Percentiles rank a stretch among this genome's conserved stretches.
phyloP scores from a whole-genome alignment of 2,797 vertebrate genomes.

The Clangula hyemalis region DNA sequence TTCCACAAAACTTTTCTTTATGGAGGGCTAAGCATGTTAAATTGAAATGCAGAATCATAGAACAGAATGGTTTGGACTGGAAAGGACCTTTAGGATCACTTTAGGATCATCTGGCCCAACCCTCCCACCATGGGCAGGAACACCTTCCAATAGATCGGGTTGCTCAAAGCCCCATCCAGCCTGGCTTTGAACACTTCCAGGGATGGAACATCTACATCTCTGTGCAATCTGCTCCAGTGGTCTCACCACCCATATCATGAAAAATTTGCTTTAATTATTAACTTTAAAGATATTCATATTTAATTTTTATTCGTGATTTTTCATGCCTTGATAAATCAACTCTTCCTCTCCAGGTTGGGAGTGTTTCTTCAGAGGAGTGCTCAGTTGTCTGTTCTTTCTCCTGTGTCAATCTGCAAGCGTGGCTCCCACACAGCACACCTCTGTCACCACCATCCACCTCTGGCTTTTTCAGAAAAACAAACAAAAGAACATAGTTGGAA shows the following conservation, averaged over 20 bases:
- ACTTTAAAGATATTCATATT: neutral
- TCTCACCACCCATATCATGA: neutral
- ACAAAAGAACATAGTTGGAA: neutral
- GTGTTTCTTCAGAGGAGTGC: neutral
- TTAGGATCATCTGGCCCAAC: neutral
- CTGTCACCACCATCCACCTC: neutral
- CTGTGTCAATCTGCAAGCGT: rapidly evolving
- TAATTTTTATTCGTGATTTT: neutral
- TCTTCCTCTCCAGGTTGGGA: neutral
- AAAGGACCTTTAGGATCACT: neutral
- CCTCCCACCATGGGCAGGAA: neutral
- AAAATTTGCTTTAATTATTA: neutral
- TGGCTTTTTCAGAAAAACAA: neutral
- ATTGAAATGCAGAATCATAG: neutral
- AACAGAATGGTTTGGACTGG: neutral
- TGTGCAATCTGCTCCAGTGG: neutral
- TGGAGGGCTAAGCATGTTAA: neutral
- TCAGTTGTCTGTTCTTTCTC: rapidly evolving
- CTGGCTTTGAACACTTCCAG: neutral
- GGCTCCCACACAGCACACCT: neutral
- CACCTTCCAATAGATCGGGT: neutral
- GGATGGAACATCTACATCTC: neutral
- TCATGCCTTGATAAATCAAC: neutral
- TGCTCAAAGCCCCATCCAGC: neutral
- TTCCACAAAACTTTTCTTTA: neutral